These are phyloP conservation scores for Sinocyclocheilus maitianheensis DNA, from an alignment of 2,113 vertebrate species.

Conservation along the genomic window DNA sequence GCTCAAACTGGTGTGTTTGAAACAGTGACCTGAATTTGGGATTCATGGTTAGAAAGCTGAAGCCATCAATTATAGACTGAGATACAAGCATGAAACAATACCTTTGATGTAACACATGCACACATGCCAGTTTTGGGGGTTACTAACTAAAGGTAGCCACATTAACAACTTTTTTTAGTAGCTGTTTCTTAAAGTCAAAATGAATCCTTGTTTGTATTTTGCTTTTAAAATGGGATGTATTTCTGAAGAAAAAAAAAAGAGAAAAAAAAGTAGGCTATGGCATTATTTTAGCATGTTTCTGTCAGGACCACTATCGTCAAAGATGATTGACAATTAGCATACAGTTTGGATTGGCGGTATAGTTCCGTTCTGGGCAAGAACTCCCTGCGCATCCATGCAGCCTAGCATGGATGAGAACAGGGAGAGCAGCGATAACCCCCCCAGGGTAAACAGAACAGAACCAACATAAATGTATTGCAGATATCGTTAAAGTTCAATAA, in stretches of 20 bases:
- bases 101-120: constrained; percentile 64
- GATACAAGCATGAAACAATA: constrained; percentile 48
- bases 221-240: background rate
- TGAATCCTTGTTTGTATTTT: background rate
- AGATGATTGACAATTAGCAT: no score
- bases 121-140: background rate
- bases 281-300: no score
- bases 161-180: background rate
- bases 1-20: constrained; percentile 28
- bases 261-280: background rate
- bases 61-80: constrained; percentile 65
- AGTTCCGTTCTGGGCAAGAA: no score
- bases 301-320: no score
- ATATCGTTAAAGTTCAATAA: no score
- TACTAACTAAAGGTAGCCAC: background rate
- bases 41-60: constrained; percentile 58
- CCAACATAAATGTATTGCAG: no score
- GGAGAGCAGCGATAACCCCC: no score
- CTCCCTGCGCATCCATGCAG: no score
- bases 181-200: background rate
- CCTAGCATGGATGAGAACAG: no score
- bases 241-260: background rate
- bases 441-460: no score
- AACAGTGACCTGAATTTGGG: constrained; percentile 49
- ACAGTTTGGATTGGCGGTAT: no score